Conservation (phyloP, 2,113 vertebrate genomes). For the Triplophysa rosa region DNA sequence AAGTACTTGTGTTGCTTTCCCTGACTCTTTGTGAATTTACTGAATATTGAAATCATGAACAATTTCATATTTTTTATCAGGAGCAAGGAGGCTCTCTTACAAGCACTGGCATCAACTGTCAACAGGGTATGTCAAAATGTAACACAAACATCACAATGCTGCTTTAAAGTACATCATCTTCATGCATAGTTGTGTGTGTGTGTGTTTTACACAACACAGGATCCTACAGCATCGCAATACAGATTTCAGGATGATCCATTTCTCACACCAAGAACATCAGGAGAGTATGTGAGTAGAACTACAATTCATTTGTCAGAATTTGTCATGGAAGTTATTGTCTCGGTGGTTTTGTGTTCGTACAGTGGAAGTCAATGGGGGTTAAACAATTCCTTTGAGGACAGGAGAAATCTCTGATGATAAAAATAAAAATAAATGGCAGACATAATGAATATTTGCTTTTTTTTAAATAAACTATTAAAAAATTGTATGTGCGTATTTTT, state of each 20-base stretch:
- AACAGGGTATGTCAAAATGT: slow-evolving; percentile 76
- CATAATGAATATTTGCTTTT: too few relatives aligned
- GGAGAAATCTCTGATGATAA: too few relatives aligned
- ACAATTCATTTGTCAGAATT: neutral
- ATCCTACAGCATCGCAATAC: slow-evolving; percentile 82
- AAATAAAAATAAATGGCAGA: too few relatives aligned
- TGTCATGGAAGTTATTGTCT: too few relatives aligned
- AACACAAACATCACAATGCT: neutral
- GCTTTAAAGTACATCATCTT: too few relatives aligned
- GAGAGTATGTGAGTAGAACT: slow-evolving; percentile 78
- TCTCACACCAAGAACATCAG: slow-evolving; percentile 77
- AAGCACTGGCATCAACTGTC: slow-evolving; percentile 83
- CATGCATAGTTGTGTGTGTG: neutral
- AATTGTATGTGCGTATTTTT: too few relatives aligned
- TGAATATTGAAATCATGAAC: neutral
- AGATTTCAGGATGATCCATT: slow-evolving; percentile 89
- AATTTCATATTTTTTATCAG: slow-evolving; percentile 63
- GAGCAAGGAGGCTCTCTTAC: slow-evolving; percentile 86
- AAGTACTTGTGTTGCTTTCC: slow-evolving; percentile 43
- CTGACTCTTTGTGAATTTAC: neutral
- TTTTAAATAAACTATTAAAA: too few relatives aligned
- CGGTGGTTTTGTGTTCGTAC: too few relatives aligned
- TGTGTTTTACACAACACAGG: slow-evolving; percentile 67
- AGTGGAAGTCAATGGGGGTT: too few relatives aligned
- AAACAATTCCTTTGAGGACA: too few relatives aligned